Base-by-base conservation (phyloP, 2,113 vertebrate genomes). In the Nicator chloris region DNA sequence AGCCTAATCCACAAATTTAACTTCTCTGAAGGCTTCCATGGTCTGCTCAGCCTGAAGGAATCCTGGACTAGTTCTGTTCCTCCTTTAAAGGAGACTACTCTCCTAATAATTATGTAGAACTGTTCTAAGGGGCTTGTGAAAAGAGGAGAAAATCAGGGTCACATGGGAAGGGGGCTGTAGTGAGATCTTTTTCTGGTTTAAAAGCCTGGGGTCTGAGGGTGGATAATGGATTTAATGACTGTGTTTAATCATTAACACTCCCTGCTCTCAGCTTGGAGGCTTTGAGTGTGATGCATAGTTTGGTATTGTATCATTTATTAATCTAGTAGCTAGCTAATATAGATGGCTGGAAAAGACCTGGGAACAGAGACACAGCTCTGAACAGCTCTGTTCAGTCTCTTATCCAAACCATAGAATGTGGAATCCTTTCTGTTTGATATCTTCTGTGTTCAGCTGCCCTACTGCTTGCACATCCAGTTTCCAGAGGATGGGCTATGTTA, bases 151-250 rank as follows among this genome's bases (percentile, higher is more conserved):
- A 56, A 35, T 3, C 2, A 5, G 3, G 24, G 37, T 4, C 5
- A 18, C 0, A 1, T 13, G 2, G 11, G 3, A 15, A 15, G 5
- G 35, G 13, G 6, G 6, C 9, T 39, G 9, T 1, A 4, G 20
- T 40, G 31, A 79, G 5, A 31, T 3, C 6, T 24, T 51, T 73
- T 44, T 82, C 23, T 78, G 15, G 4, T 11, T 30, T 35, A 15
- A 80, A 79, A 49, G 2, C 4, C 27, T 31, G 19, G 13, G 4
- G 6, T 70, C n/a, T 50, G n/a, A 69, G 28, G 11, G 9, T 0
- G 0, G 50, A 16, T 14, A 73, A 35, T 19, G 13, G 4, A 86
- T 17, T 9, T 44, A 40, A 18, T 61, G 9, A 40, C 21, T 51
- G 3, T 57, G 7, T 56, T 85, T 26, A 26, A 22, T 69, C 28